Percentiles rank a stretch among this genome's conserved stretches.
These are phyloP conservation scores for Eupithecia tripunctaria DNA, from an alignment of 2,888 invertebrate genomes.

Conservation along the genomic window DNA sequence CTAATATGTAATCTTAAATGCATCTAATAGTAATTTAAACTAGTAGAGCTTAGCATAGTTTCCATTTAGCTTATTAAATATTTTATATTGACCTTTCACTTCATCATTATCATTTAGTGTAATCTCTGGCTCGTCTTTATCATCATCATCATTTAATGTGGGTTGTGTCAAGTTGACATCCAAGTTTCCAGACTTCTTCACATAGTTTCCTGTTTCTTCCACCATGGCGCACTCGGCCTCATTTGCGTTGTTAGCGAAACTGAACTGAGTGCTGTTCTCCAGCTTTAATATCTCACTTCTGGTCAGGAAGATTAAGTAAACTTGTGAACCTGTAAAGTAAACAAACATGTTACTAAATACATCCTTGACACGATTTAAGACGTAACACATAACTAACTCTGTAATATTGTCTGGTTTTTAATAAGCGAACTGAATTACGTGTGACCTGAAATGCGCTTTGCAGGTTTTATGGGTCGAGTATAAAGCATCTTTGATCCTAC, in stretches of 20 bases:
- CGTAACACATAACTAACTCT: no score
- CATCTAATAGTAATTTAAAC: background rate
- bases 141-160: background rate
- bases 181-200: background rate
- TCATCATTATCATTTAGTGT: background rate
- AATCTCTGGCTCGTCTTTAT: background rate
- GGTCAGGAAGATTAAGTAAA: conserved; percentile 1
- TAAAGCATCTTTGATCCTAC: no score
- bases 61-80: background rate
- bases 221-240: conserved; percentile 8
- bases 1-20: background rate
- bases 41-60: conserved; percentile 3
- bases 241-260: background rate
- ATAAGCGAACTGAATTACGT: no score
- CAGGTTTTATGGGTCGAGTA: no score
- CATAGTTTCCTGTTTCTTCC: background rate
- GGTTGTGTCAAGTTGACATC: background rate
- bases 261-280: conserved; percentile 4
- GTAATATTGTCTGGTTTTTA: no score
- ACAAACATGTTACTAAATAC: background rate
- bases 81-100: background rate
- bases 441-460: no score
- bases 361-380: no score
- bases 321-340: conserved; percentile 29
- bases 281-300: conserved; percentile 5